Conservation (phyloP, 2,888 invertebrate genomes). For the Melikaiella ostensackeni region DNA sequence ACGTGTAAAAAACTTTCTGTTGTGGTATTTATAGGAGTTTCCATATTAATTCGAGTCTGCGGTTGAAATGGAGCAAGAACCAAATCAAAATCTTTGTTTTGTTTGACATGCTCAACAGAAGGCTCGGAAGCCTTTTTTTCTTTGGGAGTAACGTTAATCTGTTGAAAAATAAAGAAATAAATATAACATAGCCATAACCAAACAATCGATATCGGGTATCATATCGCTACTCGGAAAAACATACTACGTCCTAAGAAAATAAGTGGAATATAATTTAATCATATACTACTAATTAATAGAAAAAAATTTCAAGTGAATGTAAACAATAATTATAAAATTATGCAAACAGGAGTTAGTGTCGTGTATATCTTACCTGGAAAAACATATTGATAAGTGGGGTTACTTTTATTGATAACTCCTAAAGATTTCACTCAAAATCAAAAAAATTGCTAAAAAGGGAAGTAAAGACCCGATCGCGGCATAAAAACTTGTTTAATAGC, state of each 20-base stretch:
- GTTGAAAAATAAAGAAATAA: not conserved
- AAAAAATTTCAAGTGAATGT: not conserved
- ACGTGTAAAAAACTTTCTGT: slow-evolving; percentile 28
- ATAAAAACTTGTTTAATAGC: not conserved
- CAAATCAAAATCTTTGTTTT: slow-evolving; percentile 22
- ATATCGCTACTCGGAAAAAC: not conserved
- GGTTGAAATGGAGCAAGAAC: slow-evolving; percentile 32
- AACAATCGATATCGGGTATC: not conserved
- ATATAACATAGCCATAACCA: not conserved
- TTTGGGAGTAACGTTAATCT: slow-evolving; percentile 29
- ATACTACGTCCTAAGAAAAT: not conserved
- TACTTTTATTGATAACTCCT: not conserved
- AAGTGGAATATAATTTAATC: not conserved
- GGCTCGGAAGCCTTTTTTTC: slow-evolving; percentile 23
- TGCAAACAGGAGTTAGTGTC: not conserved
- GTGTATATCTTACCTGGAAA: slow-evolving; percentile 14
- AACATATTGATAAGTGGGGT: slow-evolving; percentile 12
- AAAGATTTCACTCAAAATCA: not conserved
- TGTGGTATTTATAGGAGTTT: slow-evolving; percentile 16
- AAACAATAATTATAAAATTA: not conserved
- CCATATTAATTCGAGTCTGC: slow-evolving; percentile 22
- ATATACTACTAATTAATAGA: not conserved
- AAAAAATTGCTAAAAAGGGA: not conserved
- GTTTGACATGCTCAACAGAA: slow-evolving; percentile 14
- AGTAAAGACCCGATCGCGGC: not conserved